phyloP scores from a whole-genome alignment of 1,140 invertebrate genomes.

The Orchestia grillus region DNA sequence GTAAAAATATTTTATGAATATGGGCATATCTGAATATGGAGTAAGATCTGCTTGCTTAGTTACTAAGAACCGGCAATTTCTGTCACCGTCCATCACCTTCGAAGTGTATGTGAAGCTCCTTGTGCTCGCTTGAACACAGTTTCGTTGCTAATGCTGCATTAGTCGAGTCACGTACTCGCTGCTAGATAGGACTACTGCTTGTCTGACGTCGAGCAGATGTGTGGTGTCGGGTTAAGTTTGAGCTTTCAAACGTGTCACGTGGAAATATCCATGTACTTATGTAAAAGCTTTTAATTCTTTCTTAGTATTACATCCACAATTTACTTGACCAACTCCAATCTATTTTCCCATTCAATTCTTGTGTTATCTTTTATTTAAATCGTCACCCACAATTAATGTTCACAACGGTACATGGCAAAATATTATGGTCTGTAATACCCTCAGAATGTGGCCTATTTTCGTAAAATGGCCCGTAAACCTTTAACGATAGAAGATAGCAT shows the following conservation, averaged over 20 bases:
- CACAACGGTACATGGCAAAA: not conserved
- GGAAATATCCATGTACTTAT: not conserved
- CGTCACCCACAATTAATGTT: not conserved
- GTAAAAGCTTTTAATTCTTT: not conserved
- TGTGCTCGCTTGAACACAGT: not conserved
- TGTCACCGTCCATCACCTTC: not conserved
- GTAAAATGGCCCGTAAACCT: not conserved
- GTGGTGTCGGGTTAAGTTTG: not conserved
- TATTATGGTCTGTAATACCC: not conserved
- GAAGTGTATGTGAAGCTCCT: not conserved
- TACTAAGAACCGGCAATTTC: not conserved
- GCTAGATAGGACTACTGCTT: not conserved
- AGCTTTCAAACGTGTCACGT: not conserved
- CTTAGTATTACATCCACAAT: not conserved
- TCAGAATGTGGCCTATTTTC: not conserved
- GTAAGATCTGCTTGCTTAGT: not conserved
- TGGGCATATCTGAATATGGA: not conserved
- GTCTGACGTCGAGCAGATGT: not conserved
- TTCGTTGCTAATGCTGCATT: not conserved
- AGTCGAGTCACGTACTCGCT: not conserved
- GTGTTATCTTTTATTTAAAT: not conserved
- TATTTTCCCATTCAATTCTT: not conserved
- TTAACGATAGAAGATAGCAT: not conserved
- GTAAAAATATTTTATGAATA: not conserved
- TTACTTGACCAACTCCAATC: not conserved